Conservation (phyloP, 2,888 invertebrate species). For the Melanargia galathea region DNA sequence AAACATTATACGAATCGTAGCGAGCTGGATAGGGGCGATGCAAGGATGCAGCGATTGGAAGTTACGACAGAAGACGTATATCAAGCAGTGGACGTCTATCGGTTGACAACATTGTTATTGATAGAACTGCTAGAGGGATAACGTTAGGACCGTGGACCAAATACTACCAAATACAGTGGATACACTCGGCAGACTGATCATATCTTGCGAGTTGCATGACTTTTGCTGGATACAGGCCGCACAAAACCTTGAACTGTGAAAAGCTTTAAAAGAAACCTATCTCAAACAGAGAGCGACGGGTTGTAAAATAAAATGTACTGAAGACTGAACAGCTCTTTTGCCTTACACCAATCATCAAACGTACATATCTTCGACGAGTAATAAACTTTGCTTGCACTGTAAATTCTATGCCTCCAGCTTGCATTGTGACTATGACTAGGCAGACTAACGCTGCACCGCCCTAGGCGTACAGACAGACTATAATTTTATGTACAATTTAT, state of each 20-base stretch:
- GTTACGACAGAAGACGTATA: too few relatives aligned
- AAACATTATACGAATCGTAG: too few relatives aligned
- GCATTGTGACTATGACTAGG: constrained; percentile 52
- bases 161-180: too few relatives aligned
- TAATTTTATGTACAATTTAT: constrained; percentile 43
- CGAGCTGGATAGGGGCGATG: too few relatives aligned
- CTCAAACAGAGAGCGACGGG: background rate
- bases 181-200: too few relatives aligned
- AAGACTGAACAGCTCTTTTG: constrained; percentile 17
- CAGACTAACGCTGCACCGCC: constrained; percentile 47
- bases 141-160: too few relatives aligned
- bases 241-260: too few relatives aligned
- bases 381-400: constrained; percentile 67
- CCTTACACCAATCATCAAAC: constrained; percentile 42
- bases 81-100: too few relatives aligned
- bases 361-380: constrained; percentile 54
- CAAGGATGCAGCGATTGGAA: too few relatives aligned
- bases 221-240: background rate
- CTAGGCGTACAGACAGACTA: constrained; percentile 40
- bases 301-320: too few relatives aligned
- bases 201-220: background rate
- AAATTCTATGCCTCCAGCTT: constrained; percentile 58
- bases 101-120: too few relatives aligned
- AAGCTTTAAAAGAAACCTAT: background rate
- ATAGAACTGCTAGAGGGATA: too few relatives aligned